Evolutionary conservation across 2,113 vertebrate species (phyloP).

Genomic region (Malaclemys terrapin): DNA sequence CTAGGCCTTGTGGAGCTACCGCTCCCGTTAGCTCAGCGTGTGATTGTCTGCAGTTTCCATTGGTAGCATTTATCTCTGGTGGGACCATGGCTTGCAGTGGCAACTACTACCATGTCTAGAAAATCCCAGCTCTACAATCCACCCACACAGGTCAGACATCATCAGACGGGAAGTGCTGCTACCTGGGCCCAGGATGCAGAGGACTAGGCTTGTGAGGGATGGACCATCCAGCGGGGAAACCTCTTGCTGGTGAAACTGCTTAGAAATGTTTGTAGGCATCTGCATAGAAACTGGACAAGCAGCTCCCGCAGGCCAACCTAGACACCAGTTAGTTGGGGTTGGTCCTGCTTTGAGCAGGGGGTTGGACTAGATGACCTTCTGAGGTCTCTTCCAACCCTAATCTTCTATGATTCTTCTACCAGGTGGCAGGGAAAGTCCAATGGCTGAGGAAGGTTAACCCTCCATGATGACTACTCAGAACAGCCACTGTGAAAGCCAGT

Average conservation of each 20-base stretch:
- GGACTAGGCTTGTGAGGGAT: background rate
- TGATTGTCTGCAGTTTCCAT: background rate
- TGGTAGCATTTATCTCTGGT: background rate
- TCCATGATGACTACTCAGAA: background rate
- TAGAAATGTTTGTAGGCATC: background rate
- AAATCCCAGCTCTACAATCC: background rate
- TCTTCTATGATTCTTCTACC: no score
- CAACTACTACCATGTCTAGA: background rate
- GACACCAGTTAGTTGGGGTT: background rate
- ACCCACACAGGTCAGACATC: background rate
- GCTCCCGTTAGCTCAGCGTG: background rate
- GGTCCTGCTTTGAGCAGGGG: no score
- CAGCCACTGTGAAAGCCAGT: background rate
- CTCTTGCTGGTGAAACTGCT: background rate
- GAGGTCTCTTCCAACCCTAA: no score
- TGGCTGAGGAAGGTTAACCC: background rate
- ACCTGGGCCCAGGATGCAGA: background rate
- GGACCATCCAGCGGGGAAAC: background rate
- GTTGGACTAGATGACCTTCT: no score
- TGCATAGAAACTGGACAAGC: background rate
- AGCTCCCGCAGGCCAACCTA: background rate
- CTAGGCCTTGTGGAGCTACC: background rate
- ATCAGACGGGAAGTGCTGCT: background rate
- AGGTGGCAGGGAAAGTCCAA: background rate
- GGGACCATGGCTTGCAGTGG: background rate